Evolutionary conservation across 2,888 invertebrate genomes (phyloP), one percentile per base, ranked within the genome.

Genomic region (Nomada goodeniana): DNA sequence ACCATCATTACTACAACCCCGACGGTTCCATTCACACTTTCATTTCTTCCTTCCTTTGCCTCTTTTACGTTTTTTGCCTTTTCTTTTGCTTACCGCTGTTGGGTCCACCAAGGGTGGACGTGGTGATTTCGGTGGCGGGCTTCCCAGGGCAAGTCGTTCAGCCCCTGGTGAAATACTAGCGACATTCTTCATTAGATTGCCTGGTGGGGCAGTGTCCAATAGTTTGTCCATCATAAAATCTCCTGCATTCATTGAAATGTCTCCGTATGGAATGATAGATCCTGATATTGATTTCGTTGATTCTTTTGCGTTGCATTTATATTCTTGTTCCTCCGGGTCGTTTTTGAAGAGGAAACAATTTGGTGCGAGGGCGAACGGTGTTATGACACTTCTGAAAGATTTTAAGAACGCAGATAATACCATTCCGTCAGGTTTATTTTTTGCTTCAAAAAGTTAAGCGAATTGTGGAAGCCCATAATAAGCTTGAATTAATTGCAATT

Each of bases 271-370:
- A n/a, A 10, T 26, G 18, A 11, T 2, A 11, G 5, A 4, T 20
- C 7, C 60, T 3, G 2, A 2, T 0, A 52, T 4, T 11, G 26
- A 18, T 1, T 13, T n/a, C 42, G 50, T 63, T 9, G 50, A 42
- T 26, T 42, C 52, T 52, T 53, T 71, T 9, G 18, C 26, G 23
- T 18, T 64, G 60, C 83, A 83, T 57, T 50, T 70, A 55, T 83
- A 87, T 23, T 89, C 89, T 2, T 15, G 23, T 13, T 70, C 87
- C 2, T 71, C 75, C 0, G 44, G n/a, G 11, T 65, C 61, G 26
- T 68, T 87, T 67, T 87, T 89, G 70, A 85, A 72, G 18, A 88
- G 11, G 36, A 89, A 87, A 9, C 78, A 79, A 0, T 76, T 75
- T 20, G 68, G 59, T 9, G 47, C 84, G 13, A 89, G 82, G 10